Evolutionary conservation across 1,140 invertebrate species (phyloP), one percentile per base, ranked within the genome.

Genomic region (Ganaspis sp.): DNA sequence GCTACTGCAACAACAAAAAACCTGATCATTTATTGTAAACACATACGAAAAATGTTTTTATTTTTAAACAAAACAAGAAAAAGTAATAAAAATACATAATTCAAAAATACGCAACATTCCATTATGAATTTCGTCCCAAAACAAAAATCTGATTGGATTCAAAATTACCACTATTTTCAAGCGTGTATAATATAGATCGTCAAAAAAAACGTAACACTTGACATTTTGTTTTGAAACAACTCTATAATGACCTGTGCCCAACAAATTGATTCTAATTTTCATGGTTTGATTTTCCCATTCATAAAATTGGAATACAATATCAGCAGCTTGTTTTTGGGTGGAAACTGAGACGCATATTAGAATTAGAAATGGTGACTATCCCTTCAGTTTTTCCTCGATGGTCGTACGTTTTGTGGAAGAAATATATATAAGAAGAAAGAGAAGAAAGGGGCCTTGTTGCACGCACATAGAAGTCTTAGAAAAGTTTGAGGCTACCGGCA

Each of bases 391-490:
- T 64, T 29, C 26, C 58, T n/a, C n/a, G 23, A 6, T 4, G 9
- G 1, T 9, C 15, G 17, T 8, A 17, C 26, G 23, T 64, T 21
- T 64, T 64, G 23, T 11, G 23, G 58, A 64, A 29, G 58, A 64
- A 64, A 64, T 64, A 58, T 3, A 23, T 42, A 34, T 34, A 34
- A 49, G 45, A 64, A 64, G 26, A 64, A 64, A 64, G 58, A 64
- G 19, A 64, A 64, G 58, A 64, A 58, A 64, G 23, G 58, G 23
- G 21, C 26, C 23, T 29, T 64, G 58, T 29, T 64, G 26, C 54
- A 29, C 54, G 12, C 23, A n/a, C 12, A 64, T 29, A 29, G 58
- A 64, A 29, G 58, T 64, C 26, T 26, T 29, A 64, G 58, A 64
- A 64, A 64, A 34, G 23, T 64, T 64, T 64, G 15, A 64, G 23